Percentiles rank a stretch among this genome's conserved stretches.
Evolutionary conservation across 1,140 invertebrate species (phyloP).

Genomic region (Nasonia giraulti): DNA sequence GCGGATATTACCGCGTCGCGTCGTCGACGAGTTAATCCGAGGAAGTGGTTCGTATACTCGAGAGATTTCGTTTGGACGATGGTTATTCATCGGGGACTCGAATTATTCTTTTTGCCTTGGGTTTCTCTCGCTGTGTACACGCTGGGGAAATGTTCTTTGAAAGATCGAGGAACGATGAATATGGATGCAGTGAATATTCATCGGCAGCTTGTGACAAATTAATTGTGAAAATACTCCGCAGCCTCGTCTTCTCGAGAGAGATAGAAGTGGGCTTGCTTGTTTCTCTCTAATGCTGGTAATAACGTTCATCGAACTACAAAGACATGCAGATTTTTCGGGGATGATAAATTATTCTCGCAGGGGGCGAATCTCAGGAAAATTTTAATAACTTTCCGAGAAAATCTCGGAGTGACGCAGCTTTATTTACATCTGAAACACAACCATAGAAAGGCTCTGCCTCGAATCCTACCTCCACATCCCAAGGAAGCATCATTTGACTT

Average conservation of each 20-base stretch:
- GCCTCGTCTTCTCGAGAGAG: too few relatives aligned
- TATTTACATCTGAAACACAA: slow-evolving; percentile 32
- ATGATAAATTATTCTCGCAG: too few relatives aligned
- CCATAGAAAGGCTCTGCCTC: neutral
- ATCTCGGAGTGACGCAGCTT: neutral
- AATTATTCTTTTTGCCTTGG: neutral
- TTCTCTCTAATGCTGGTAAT: neutral
- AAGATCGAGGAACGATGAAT: neutral
- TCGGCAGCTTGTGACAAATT: neutral
- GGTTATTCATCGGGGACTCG: slow-evolving; percentile 6
- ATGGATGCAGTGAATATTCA: neutral
- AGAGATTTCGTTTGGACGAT: neutral
- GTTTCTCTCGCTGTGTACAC: neutral
- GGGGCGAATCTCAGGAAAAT: too few relatives aligned
- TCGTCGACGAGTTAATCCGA: neutral
- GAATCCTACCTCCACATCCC: neutral
- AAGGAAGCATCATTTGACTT: slow-evolving; percentile 32
- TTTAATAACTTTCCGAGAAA: too few relatives aligned
- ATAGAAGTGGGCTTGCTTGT: neutral
- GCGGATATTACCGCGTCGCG: too few relatives aligned
- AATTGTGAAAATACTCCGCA: slow-evolving; percentile 17
- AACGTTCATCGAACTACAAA: neutral
- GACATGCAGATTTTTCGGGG: neutral
- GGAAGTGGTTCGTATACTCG: neutral
- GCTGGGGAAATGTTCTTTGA: neutral